Conservation (phyloP, 64 coral and sea anemone species). For the Astreopora myriophthalma region DNA sequence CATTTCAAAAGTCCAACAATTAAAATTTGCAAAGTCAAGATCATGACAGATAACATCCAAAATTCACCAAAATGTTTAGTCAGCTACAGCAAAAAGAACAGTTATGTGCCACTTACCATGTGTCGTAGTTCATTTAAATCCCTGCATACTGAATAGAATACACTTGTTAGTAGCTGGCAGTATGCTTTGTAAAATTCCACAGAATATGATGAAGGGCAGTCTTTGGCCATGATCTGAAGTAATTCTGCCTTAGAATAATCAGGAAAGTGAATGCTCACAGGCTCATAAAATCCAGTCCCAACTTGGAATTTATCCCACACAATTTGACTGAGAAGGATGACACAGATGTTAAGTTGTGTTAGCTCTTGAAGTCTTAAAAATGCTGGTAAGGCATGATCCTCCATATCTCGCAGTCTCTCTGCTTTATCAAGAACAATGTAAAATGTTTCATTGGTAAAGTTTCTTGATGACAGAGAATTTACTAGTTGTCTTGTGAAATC, state of each 20-base stretch:
- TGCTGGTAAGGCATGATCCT: slow-evolving; percentile 74
- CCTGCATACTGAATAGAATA: slow-evolving; percentile 90
- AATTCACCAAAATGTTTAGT: too few species aligned
- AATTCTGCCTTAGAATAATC: slow-evolving; percentile 92
- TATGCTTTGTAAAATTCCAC: slow-evolving; percentile 83
- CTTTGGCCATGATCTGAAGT: slow-evolving; percentile 83
- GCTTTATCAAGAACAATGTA: slow-evolving; percentile 95
- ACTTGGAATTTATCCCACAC: slow-evolving; percentile 90
- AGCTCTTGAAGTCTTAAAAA: slow-evolving; percentile 92
- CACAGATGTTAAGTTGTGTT: slow-evolving; percentile 78
- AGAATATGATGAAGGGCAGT: slow-evolving; percentile 70
- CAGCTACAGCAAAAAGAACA: background rate
- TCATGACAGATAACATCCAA: too few species aligned
- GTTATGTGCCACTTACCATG: slow-evolving; percentile 64
- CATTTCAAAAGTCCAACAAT: too few species aligned
- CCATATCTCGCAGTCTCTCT: slow-evolving; percentile 92
- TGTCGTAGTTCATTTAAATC: slow-evolving; percentile 96
- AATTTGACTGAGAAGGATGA: slow-evolving; percentile 90
- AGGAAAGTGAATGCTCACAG: slow-evolving; percentile 67
- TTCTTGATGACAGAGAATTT: slow-evolving; percentile 17
- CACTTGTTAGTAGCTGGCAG: slow-evolving; percentile 90
- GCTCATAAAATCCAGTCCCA: slow-evolving; percentile 93
- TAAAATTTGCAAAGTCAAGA: too few species aligned
- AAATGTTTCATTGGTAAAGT: slow-evolving; percentile 73
- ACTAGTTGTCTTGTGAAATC: slow-evolving; percentile 81